These are phyloP conservation scores for Anagyrus pseudococci DNA, from an alignment of 2,888 invertebrate species.

Conservation along the genomic window DNA sequence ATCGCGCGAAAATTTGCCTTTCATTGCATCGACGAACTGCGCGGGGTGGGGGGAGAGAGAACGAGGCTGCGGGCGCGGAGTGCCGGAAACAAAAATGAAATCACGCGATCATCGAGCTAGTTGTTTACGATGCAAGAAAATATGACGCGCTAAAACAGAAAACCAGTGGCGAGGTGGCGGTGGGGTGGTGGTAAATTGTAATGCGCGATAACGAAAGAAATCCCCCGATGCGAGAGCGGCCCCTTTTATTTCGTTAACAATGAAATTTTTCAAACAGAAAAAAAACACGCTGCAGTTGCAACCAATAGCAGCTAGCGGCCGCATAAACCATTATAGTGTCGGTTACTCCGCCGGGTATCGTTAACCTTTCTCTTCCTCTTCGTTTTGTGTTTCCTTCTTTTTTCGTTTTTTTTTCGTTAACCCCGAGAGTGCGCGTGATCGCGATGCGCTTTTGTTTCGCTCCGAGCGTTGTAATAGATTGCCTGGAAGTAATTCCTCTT, in stretches of 20 bases:
- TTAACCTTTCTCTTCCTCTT: slow-evolving; percentile 27
- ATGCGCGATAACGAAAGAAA: slow-evolving; percentile 13
- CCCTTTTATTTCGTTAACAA: slow-evolving; percentile 17
- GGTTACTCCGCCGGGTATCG: slow-evolving; percentile 26
- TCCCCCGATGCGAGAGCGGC: neutral
- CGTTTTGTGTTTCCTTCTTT: too few species aligned
- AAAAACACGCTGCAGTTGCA: too few species aligned
- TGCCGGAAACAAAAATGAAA: neutral
- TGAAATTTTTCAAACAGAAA: slow-evolving; percentile 31
- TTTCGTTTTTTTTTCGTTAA: neutral
- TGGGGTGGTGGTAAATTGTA: slow-evolving; percentile 14
- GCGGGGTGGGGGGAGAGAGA: too few species aligned
- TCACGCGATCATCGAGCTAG: neutral
- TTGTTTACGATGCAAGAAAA: slow-evolving; percentile 8
- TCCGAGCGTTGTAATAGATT: slow-evolving; percentile 21
- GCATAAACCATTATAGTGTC: slow-evolving; percentile 12
- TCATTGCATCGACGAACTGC: too few species aligned
- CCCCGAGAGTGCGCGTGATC: too few species aligned
- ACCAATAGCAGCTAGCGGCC: neutral
- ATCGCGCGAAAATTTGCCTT: neutral
- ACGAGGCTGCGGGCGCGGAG: neutral
- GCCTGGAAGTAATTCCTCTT: slow-evolving; percentile 24
- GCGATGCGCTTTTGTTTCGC: slow-evolving; percentile 19
- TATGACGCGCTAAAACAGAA: slow-evolving; percentile 1
- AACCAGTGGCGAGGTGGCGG: neutral